Evolutionary conservation across 2,888 invertebrate genomes (phyloP), one percentile per base, ranked within the genome.

Genomic region (Coelopa pilipes): DNA sequence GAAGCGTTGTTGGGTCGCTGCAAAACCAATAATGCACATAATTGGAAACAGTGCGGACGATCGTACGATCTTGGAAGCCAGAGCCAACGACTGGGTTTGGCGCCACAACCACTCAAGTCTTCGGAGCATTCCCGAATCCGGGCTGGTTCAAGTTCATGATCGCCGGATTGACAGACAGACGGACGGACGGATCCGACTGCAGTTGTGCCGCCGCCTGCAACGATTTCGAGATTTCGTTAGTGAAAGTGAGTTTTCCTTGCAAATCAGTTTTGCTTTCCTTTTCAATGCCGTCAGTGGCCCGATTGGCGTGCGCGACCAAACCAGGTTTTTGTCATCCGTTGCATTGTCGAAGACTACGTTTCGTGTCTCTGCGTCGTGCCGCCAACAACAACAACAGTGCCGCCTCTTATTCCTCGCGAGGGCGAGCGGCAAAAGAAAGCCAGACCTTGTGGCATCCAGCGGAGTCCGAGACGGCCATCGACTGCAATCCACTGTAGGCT

Each of bases 201-300:
- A 53, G 53, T 53, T 13, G n/a, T 53, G 15, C 10, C 3, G 53
- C 53, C n/a, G 53, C 53, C 53, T 53, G 53, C 53, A 53, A 53
- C 53, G n/a, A 53, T 15, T 15, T 53, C 15, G 15, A 68, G 34
- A 57, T 69, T 19, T 57, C 46, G 19, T 19, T 57, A 71, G 71
- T 71, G 71, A 71, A 71, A 71, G 71, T 71, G 46, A 63, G 49
- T 50, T 65, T 71, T 63, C 55, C 9, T 65, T 63, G 55, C 21
- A 66, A 55, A 71, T 65, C 71, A 24, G 47, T 60, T 71, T 63
- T 55, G 55, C 63, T 63, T 71, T 71, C 71, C 65, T 71, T 71
- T 71, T 71, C 71, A 63, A n/a, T 59, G 59, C n/a, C 45, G 57
- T 49, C 12, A 15, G 47, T 34, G 19, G 45, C n/a, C 60, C 59